These are phyloP conservation scores for Ceratosolen solmsi DNA, from an alignment of 1,140 invertebrate species.

Conservation along the genomic window DNA sequence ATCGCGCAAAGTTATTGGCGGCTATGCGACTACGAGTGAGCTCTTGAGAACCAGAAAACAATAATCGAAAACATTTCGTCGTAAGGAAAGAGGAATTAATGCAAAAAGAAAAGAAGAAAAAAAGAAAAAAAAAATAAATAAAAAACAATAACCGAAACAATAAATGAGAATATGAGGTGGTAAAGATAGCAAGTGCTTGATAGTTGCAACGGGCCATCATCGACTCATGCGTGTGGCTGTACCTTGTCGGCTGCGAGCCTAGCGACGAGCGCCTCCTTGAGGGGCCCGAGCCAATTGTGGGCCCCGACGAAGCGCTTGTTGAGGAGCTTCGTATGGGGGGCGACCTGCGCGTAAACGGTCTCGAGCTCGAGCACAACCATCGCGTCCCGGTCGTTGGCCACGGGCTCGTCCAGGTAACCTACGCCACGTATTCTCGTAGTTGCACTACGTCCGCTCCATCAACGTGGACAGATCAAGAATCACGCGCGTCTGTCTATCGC, in stretches of 20 bases:
- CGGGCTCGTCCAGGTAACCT: conserved; percentile 1
- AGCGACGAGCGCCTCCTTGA: conserved; percentile 74
- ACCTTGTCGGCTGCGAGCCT: conserved; percentile 72
- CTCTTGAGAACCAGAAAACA: background rate
- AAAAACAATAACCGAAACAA: too few species aligned
- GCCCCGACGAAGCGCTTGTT: conserved; percentile 91
- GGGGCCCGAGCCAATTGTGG: conserved; percentile 89
- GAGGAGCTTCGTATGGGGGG: conserved; percentile 87
- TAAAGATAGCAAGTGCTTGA: too few species aligned
- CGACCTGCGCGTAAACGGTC: conserved; percentile 83
- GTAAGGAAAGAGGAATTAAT: too few species aligned
- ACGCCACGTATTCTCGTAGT: conserved; percentile 39
- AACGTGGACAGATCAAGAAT: background rate
- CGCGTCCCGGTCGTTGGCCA: conserved; percentile 53
- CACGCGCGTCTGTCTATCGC: background rate
- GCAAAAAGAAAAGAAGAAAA: too few species aligned
- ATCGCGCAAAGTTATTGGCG: too few species aligned
- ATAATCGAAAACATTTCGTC: too few species aligned
- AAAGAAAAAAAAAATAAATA: too few species aligned
- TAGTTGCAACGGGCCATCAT: too few species aligned
- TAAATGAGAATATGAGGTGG: too few species aligned
- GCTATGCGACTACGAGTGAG: background rate
- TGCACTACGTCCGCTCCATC: conserved; percentile 51
- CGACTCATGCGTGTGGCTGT: conserved; percentile 40
- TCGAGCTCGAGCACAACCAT: conserved; percentile 86